Base-by-base conservation (phyloP, 2,797 vertebrate species). In the Leptoclinus maculatus region DNA sequence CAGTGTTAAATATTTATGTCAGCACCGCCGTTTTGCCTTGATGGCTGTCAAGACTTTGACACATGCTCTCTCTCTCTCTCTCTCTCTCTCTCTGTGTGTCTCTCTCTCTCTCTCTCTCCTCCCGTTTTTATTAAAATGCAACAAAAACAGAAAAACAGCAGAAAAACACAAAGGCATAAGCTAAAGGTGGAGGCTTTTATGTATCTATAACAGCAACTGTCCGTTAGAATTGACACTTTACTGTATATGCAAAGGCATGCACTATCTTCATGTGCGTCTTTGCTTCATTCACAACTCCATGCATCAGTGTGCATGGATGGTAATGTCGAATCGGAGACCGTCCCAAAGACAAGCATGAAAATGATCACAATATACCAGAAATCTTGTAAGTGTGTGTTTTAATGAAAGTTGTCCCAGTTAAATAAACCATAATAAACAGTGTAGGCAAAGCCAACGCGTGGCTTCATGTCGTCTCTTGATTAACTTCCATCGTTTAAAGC, bases 1-100 rank as follows among this genome's bases (percentile, higher is more conserved):
- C 94, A 72, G 91, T 94, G 93, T 95, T 95, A 94, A 95, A 95
- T 95, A 95, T 95, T 95, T 95, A 95, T 95, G 93, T 94, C 93
- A 93, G 93, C 89, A 88, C 82, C 38, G 71, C 77, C 77, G 92
- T 89, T 88, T 79, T 93, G 90, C 89, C 86, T 91, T 95, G 94
- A 95, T 93, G 94, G 93, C 92, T 95, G 95, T 95, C 95, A 95
- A 85, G 91, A 89, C 90, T 92, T 86, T 95, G 94, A 95, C 94
- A 95, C 91, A 80, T 90, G 91, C 91, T 87, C 90, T 87, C 87
- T 89, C 86, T 90, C 87, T 87, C 78, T 85, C 78, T 75, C 83
- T 90, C 87, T 87, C 78, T 85, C 78, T 75, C 83, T 82, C 70
- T 80, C 74, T 74, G 69, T 45, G 4, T 45, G 16, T 45, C 6